These are phyloP conservation scores for Trematocara unimaculatum DNA, from an alignment of 2,113 vertebrate genomes.

Conservation along the genomic window DNA sequence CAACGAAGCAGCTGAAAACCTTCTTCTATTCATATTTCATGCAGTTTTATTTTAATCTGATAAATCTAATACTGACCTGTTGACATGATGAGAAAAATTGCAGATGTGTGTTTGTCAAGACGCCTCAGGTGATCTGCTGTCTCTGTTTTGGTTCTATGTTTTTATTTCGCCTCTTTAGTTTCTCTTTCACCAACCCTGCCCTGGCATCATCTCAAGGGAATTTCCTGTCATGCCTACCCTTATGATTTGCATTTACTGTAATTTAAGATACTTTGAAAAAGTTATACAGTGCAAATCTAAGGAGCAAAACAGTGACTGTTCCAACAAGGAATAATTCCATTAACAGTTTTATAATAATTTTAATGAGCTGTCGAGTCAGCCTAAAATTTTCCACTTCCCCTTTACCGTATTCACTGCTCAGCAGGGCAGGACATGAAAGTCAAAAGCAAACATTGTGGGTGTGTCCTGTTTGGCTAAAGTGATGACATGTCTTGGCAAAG, in stretches of 20 bases:
- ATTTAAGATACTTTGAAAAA: background rate
- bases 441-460: background rate
- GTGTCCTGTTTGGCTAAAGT: background rate
- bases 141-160: background rate
- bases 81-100: background rate
- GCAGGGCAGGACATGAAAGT: background rate
- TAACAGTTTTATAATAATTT: background rate
- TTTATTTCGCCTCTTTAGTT: rapidly evolving
- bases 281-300: background rate
- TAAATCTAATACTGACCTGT: background rate
- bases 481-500: background rate
- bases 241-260: background rate
- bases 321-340: background rate
- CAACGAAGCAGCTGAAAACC: rapidly evolving
- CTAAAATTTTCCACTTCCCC: rapidly evolving
- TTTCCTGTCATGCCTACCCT: background rate
- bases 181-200: background rate
- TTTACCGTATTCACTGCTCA: background rate
- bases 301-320: background rate
- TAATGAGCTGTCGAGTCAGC: background rate
- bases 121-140: background rate
- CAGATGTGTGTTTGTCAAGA: background rate
- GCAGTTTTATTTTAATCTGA: background rate
- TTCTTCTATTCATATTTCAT: background rate
- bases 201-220: background rate